Base-by-base conservation (phyloP, 2,113 vertebrate genomes). In the Zeus faber region DNA sequence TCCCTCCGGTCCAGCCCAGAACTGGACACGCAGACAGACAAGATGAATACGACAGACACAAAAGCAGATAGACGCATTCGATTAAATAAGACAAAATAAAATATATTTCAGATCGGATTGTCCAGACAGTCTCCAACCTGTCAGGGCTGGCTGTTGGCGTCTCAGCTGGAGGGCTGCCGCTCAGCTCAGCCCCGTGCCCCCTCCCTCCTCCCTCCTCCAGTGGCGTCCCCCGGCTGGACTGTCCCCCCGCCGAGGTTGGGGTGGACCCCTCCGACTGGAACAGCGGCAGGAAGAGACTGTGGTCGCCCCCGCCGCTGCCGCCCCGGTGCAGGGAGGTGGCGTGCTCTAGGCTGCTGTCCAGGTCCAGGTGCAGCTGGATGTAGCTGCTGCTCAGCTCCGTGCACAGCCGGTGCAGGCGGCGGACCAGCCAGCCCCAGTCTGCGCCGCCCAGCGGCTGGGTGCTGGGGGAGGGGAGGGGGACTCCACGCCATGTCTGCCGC, bases 341-440 rank as follows among this genome's bases (percentile, higher is more conserved):
- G 45, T 97, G 94, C 46, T 97, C 95, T 53, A 82, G 5, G 9
- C 74, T 86, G 76, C 72, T 92, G 75, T 98, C 95, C 74, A 97
- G 77, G 84, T 99, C 97, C 37, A 95, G 79, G 72, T 98, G 93
- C 94, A 98, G 94, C 80, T 98, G 96, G 79, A 97, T 95, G 77
- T 99, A 99, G 87, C 94, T 92, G 70, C 87, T 94, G 69, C 96
- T 96, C 45, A 98, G 89, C 37, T 99, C 97, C 92, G 94, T 89
- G 76, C 93, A 95, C 51, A 98, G 90, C 66, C 96, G 95, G 81
- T 97, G 92, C 25, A 99, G 92, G 3, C 95, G 73, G 64, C 91
- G 93, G 62, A 99, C 89, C 31, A 99, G 85, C 97, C 96, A 99
- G 0, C 88, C 92, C 95, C 96, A 98, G 82, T 99, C 96, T 13